A percentile compares a stretch with the other conserved stretches of the same genome.
Conservation (phyloP, 1,140 invertebrate genomes). For the Diuraphis noxia region DNA sequence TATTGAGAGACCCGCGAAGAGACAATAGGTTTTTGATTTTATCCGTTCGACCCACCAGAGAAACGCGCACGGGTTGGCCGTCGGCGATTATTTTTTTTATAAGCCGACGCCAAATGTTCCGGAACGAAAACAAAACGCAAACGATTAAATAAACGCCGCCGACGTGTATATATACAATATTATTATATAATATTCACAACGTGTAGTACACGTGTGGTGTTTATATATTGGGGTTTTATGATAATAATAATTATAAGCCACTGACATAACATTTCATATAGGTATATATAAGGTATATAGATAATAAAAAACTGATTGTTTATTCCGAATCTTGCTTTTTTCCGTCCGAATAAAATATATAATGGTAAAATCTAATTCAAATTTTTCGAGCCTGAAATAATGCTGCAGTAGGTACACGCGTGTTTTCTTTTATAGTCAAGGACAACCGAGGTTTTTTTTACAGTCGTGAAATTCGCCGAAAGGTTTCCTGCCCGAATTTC, state of each 20-base stretch:
- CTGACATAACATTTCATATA: background rate
- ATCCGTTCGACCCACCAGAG: background rate
- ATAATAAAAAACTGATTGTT: background rate
- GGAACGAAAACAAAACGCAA: background rate
- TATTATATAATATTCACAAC: background rate
- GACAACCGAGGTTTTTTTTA: background rate
- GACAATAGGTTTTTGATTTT: conserved; percentile 8
- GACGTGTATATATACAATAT: background rate
- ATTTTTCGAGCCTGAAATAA: background rate
- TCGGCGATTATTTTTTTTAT: background rate
- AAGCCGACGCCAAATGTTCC: background rate
- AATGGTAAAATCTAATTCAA: background rate
- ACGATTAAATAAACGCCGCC: background rate
- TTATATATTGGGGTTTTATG: background rate
- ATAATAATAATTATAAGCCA: background rate
- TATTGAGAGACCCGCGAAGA: background rate
- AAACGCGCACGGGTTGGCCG: background rate
- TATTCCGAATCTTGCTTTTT: background rate
- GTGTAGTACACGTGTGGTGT: background rate
- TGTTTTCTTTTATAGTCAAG: conserved; percentile 3
- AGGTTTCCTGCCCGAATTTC: background rate
- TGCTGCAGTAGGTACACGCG: background rate
- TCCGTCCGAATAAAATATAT: background rate
- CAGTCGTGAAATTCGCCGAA: background rate
- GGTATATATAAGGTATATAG: too few relatives aligned